Percentiles rank a stretch among this genome's conserved stretches.
Evolutionary conservation across 2,113 vertebrate genomes (phyloP).

Genomic region (Arizona elegans): DNA sequence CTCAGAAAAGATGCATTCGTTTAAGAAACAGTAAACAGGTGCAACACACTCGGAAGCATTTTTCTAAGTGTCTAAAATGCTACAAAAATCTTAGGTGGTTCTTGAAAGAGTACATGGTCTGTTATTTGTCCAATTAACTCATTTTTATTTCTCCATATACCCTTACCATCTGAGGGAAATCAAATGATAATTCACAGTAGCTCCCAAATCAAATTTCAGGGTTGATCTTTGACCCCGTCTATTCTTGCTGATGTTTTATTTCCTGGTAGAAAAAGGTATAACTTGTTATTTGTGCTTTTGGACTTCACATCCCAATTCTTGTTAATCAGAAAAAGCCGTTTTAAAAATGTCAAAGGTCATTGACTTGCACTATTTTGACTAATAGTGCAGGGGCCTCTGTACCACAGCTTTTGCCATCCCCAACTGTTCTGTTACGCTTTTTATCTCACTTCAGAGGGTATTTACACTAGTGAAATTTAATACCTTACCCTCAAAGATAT

Average conservation of each 20-base stretch:
- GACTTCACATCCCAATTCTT: background rate
- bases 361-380: background rate
- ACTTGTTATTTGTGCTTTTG: background rate
- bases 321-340: background rate
- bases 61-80: background rate
- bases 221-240: background rate
- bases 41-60: background rate
- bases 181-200: background rate
- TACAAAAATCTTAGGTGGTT: background rate
- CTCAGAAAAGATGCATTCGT: background rate
- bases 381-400: background rate
- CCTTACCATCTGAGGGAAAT: background rate
- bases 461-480: background rate
- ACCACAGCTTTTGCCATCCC: background rate
- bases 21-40: background rate
- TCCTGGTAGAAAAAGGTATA: background rate
- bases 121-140: background rate
- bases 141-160: background rate
- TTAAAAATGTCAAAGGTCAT: background rate
- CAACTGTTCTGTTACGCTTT: background rate
- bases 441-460: background rate
- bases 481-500: background rate
- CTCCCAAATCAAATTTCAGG: background rate
- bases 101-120: background rate
- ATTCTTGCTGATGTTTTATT: background rate